Conservation (phyloP, 2,888 invertebrate genomes). For the Augochlorella aurata region DNA sequence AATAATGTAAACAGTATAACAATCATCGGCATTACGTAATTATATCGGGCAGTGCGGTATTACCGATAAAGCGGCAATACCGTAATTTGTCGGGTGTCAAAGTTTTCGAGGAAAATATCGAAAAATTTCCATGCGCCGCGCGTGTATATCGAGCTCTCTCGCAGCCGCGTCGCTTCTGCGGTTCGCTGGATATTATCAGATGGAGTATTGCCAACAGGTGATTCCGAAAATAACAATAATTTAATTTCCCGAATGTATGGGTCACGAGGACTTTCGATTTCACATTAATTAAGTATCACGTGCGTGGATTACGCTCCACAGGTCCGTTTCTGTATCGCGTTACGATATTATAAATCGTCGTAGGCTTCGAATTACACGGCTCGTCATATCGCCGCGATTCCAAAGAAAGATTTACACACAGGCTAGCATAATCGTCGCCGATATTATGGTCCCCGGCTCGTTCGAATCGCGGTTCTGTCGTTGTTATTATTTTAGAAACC, state of each 20-base stretch:
- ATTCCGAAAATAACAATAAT: slow-evolving; percentile 69
- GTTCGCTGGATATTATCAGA: slow-evolving; percentile 66
- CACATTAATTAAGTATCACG: slow-evolving; percentile 64
- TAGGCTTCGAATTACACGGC: slow-evolving; percentile 25
- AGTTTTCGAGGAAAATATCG: slow-evolving; percentile 61
- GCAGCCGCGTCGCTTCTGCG: slow-evolving; percentile 56
- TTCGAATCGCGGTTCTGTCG: neutral
- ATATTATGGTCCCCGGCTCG: neutral
- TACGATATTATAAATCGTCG: slow-evolving; percentile 41
- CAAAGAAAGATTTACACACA: slow-evolving; percentile 11
- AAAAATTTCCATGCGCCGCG: slow-evolving; percentile 59
- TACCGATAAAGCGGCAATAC: slow-evolving; percentile 58
- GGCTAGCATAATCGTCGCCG: neutral
- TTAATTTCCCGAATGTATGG: slow-evolving; percentile 65
- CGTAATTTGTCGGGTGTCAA: slow-evolving; percentile 63
- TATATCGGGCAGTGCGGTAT: slow-evolving; percentile 49
- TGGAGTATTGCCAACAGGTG: slow-evolving; percentile 71
- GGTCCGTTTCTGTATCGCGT: slow-evolving; percentile 38
- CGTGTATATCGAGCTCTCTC: slow-evolving; percentile 49
- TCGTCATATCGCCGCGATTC: neutral
- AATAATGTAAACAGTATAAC: slow-evolving; percentile 61
- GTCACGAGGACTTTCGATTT: slow-evolving; percentile 65
- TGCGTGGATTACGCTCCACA: slow-evolving; percentile 26
- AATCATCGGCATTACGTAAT: slow-evolving; percentile 62
- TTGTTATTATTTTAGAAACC: slow-evolving; percentile 12